Percentiles rank a stretch among this genome's conserved stretches.
Evolutionary conservation across 1,140 invertebrate species (phyloP).

Genomic region (Cepaea nemoralis): DNA sequence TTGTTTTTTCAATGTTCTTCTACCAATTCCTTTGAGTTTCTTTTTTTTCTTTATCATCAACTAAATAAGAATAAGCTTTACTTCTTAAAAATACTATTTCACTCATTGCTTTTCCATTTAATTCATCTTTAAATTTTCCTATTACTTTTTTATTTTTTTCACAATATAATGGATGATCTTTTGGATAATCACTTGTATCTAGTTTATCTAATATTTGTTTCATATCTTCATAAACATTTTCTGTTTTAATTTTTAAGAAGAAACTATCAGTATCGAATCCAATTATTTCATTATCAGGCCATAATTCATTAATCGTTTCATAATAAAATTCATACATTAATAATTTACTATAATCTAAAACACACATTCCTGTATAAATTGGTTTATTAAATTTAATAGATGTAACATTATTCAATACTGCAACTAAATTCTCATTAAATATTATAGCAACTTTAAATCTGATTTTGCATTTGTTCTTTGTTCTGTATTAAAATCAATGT

Average conservation of each 20-base stretch:
- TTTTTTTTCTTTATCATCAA: slow-evolving; percentile 6
- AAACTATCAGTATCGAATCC: slow-evolving; percentile 16
- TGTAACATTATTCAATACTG: slow-evolving; percentile 69
- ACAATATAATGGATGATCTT: not conserved
- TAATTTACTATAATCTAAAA: no score
- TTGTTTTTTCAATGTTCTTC: slow-evolving; percentile 12
- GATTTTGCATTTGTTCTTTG: slow-evolving; percentile 65
- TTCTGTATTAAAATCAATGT: slow-evolving; percentile 50
- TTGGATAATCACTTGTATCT: slow-evolving; percentile 18
- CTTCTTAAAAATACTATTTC: not conserved
- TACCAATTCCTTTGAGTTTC: slow-evolving; percentile 9
- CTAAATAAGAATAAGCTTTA: not conserved
- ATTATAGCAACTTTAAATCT: slow-evolving; percentile 34
- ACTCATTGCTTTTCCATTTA: no score
- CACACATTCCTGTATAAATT: no score
- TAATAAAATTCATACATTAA: no score
- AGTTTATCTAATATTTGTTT: slow-evolving; percentile 30
- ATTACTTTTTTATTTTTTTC: not conserved
- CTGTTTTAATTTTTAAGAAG: slow-evolving; percentile 32
- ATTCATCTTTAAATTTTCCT: no score
- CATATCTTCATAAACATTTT: slow-evolving; percentile 33
- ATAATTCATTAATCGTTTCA: no score
- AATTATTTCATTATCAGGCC: slow-evolving; percentile 38
- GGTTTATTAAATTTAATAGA: no score
- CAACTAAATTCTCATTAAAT: slow-evolving; percentile 71